These are phyloP conservation scores for Yponomeuta evonymella DNA, from an alignment of 2,888 invertebrate species.

Conservation along the genomic window DNA sequence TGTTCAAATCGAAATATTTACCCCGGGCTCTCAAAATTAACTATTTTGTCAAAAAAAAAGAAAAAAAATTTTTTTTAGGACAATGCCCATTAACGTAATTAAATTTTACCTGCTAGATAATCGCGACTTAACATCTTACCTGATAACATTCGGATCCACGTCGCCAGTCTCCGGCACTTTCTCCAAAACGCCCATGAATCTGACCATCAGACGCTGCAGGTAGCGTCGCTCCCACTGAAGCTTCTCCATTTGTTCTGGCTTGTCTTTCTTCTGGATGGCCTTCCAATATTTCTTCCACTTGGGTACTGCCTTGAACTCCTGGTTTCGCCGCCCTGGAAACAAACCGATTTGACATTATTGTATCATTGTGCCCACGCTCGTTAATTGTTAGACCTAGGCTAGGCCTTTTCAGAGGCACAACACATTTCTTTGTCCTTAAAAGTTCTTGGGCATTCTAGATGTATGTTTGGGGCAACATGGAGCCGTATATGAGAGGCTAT, in stretches of 20 bases:
- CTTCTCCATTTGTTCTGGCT: slow-evolving; percentile 80
- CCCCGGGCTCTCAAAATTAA: too few relatives aligned
- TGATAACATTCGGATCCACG: slow-evolving; percentile 72
- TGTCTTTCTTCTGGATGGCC: slow-evolving; percentile 90
- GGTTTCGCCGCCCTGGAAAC: slow-evolving; percentile 82
- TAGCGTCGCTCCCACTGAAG: slow-evolving; percentile 91
- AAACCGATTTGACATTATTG: neutral
- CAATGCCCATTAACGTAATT: too few relatives aligned
- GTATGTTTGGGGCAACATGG: too few relatives aligned
- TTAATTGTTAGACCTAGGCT: too few relatives aligned
- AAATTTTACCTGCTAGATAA: too few relatives aligned
- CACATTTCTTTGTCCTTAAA: too few relatives aligned
- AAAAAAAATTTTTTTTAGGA: too few relatives aligned
- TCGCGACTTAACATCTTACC: slow-evolving; percentile 32
- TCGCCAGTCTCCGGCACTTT: slow-evolving; percentile 80
- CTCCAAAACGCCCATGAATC: slow-evolving; percentile 89
- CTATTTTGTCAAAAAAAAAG: too few relatives aligned
- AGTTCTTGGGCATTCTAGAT: too few relatives aligned
- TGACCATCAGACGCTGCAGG: slow-evolving; percentile 88
- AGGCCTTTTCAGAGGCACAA: too few relatives aligned
- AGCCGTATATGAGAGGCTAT: too few relatives aligned
- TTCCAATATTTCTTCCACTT: slow-evolving; percentile 96
- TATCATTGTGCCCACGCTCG: neutral
- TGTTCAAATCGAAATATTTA: too few relatives aligned
- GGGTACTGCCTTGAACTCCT: slow-evolving; percentile 89